phyloP scores from a whole-genome alignment of 1,140 invertebrate genomes.

The Diprion similis region DNA sequence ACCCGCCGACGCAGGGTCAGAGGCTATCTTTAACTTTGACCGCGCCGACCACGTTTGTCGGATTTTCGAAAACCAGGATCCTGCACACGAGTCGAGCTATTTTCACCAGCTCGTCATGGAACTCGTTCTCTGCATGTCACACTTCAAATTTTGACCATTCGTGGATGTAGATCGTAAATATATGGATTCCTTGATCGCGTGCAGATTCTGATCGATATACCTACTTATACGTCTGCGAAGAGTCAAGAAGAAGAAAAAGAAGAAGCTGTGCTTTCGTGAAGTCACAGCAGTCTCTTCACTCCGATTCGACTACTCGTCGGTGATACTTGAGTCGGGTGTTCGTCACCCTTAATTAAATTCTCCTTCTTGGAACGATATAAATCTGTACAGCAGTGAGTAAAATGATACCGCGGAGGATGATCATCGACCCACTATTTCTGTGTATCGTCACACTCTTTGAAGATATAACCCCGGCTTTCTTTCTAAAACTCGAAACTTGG shows the following conservation, averaged over 20 bases:
- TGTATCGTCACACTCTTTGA: conserved; percentile 1
- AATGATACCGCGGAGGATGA: neutral
- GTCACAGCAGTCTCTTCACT: no score
- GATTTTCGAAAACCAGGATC: neutral
- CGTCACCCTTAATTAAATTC: neutral
- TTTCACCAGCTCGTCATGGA: neutral
- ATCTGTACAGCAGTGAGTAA: neutral
- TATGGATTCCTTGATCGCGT: no score
- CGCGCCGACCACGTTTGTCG: neutral
- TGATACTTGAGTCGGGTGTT: no score
- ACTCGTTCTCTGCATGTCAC: neutral
- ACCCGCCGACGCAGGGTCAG: conserved; percentile 6
- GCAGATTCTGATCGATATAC: no score
- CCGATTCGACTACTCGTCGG: no score
- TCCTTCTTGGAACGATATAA: neutral
- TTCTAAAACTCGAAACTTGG: neutral
- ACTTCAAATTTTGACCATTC: no score
- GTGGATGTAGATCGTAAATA: no score
- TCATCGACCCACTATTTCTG: conserved; percentile 2
- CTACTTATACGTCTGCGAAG: no score
- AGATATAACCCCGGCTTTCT: neutral
- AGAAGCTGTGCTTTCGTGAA: no score
- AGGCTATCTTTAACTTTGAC: conserved; percentile 7
- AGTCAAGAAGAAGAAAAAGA: no score
- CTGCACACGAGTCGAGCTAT: neutral